A percentile compares a stretch with the other conserved stretches of the same genome.
These are phyloP conservation scores for Anthoscopus minutus DNA, from an alignment of 2,113 vertebrate species.

Conservation along the genomic window DNA sequence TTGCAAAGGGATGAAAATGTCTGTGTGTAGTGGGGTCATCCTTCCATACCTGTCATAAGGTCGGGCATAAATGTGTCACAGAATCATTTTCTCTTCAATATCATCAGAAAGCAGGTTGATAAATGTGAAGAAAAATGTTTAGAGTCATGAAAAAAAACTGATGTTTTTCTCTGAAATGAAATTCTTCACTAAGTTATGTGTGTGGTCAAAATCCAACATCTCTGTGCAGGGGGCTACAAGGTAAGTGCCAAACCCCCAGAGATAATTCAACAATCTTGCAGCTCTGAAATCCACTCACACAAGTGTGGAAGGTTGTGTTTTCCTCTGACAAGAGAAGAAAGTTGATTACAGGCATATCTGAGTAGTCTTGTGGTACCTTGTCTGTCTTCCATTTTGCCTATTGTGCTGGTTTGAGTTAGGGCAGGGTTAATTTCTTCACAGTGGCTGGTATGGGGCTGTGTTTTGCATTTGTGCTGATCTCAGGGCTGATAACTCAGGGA, in stretches of 20 bases:
- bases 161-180: not conserved
- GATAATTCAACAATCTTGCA: not conserved
- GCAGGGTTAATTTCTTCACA: not conserved
- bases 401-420: not conserved
- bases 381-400: not conserved
- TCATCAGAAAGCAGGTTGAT: not conserved
- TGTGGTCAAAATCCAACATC: not conserved
- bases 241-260: not conserved
- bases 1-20: not conserved
- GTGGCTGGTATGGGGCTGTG: not conserved
- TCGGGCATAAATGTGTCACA: not conserved
- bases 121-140: not conserved
- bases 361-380: not conserved
- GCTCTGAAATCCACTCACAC: not conserved
- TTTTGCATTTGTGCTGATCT: not conserved
- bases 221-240: not conserved
- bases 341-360: not conserved
- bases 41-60: not conserved
- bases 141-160: not conserved
- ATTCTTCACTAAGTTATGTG: not conserved
- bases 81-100: not conserved
- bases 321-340: not conserved
- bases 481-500: not conserved
- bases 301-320: not conserved
- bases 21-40: not conserved